These are phyloP conservation scores for Phania funesta DNA, from an alignment of 2,888 invertebrate species.

Conservation along the genomic window DNA sequence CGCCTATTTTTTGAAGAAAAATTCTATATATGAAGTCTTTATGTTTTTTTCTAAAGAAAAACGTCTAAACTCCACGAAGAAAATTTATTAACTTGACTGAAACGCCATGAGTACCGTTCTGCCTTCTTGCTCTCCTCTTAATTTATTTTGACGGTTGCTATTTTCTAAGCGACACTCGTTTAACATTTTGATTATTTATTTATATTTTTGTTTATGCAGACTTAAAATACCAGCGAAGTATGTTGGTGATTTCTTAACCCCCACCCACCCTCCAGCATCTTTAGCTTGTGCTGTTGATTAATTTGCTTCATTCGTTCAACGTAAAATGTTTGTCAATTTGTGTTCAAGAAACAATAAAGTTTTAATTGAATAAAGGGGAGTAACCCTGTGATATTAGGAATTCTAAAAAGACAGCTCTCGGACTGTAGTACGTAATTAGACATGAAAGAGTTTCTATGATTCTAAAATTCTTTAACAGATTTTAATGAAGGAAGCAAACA, in stretches of 20 bases:
- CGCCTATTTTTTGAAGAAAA: background rate
- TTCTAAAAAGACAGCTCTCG: too few relatives aligned
- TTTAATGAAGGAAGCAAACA: too few relatives aligned
- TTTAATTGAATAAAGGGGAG: conserved; percentile 46
- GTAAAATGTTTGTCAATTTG: conserved; percentile 48
- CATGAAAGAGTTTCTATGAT: too few relatives aligned
- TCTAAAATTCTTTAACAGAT: too few relatives aligned
- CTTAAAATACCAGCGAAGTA: background rate
- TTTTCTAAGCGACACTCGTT: conserved; percentile 37
- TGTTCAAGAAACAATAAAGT: background rate
- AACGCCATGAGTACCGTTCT: background rate
- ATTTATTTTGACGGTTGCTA: conserved; percentile 5
- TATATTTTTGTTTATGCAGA: conserved; percentile 18
- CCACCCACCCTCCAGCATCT: conserved; percentile 3
- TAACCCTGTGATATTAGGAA: too few relatives aligned
- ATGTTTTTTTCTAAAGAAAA: background rate
- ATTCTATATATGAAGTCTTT: conserved; percentile 8
- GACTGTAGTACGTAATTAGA: too few relatives aligned
- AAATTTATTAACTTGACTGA: conserved; percentile 6
- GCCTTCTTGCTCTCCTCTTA: background rate
- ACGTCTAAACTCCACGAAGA: background rate
- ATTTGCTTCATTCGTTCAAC: conserved; percentile 28
- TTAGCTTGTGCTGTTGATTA: conserved; percentile 15
- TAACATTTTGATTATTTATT: conserved; percentile 33
- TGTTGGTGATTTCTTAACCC: background rate